These are phyloP conservation scores for Eledona agricola DNA, from an alignment of 2,888 invertebrate genomes.

Conservation along the genomic window DNA sequence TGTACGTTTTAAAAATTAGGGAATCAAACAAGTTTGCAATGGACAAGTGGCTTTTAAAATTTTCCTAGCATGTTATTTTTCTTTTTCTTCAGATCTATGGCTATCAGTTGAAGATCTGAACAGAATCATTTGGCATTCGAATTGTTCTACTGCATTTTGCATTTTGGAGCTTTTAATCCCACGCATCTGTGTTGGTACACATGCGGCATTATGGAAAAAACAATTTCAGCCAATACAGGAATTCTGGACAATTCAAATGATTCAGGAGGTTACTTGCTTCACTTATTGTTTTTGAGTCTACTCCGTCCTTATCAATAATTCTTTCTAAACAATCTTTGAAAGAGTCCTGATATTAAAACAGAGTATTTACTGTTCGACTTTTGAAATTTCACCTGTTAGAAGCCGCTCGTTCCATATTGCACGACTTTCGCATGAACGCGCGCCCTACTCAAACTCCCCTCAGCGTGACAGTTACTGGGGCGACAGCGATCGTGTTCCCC, in stretches of 20 bases:
- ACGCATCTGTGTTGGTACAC: slow-evolving; percentile 31
- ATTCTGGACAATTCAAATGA: slow-evolving; percentile 21
- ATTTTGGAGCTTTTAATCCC: slow-evolving; percentile 10
- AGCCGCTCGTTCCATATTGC: too few relatives aligned
- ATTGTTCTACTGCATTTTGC: slow-evolving; percentile 13
- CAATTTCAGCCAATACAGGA: slow-evolving; percentile 35
- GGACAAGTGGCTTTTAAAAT: slow-evolving; percentile 19
- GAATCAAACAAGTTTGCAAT: slow-evolving; percentile 31
- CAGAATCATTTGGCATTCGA: too few relatives aligned
- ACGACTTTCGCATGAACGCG: too few relatives aligned
- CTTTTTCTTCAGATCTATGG: background rate
- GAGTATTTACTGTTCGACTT: slow-evolving; percentile 40
- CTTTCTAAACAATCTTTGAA: slow-evolving; percentile 41
- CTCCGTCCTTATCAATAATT: slow-evolving; percentile 39
- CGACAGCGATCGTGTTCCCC: too few relatives aligned
- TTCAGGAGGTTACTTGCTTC: slow-evolving; percentile 30
- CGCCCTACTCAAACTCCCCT: too few relatives aligned
- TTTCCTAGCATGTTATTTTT: slow-evolving; percentile 13
- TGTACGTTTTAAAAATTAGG: slow-evolving; percentile 27
- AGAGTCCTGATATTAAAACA: slow-evolving; percentile 37
- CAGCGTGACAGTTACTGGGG: too few relatives aligned
- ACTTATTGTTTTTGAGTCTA: slow-evolving; percentile 23
- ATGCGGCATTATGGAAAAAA: slow-evolving; percentile 38
- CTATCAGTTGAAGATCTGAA: too few relatives aligned
- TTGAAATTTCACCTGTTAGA: slow-evolving; percentile 45